Percentiles rank a stretch among this genome's conserved stretches.
Conservation (phyloP, 64 coral and sea anemone species). For the Montipora foliosa region DNA sequence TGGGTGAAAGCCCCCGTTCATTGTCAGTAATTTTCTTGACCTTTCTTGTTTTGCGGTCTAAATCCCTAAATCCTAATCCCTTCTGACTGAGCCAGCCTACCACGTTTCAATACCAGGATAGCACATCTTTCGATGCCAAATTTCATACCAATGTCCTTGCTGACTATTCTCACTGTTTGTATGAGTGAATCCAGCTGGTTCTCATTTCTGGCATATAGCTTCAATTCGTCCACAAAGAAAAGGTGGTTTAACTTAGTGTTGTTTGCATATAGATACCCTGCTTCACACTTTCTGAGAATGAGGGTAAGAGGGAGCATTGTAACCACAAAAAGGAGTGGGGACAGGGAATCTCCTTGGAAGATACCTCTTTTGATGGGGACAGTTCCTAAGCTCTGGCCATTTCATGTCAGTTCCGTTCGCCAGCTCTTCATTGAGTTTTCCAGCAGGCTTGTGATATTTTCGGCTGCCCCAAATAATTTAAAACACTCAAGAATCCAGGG, state of each 20-base stretch:
- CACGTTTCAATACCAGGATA: constrained; percentile 32
- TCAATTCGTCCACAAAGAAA: constrained; percentile 3
- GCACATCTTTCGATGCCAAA: constrained; percentile 47
- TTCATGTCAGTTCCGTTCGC: constrained; percentile 50
- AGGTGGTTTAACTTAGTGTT: constrained; percentile 34
- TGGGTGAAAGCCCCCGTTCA: not conserved
- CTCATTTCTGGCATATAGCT: not conserved
- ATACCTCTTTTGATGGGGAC: constrained; percentile 51
- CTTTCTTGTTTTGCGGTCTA: not conserved
- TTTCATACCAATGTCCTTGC: constrained; percentile 37
- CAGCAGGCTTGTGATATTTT: constrained; percentile 47
- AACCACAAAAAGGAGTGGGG: constrained; percentile 55
- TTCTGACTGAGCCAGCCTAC: not conserved
- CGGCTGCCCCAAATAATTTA: constrained; percentile 51
- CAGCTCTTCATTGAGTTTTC: constrained; percentile 40
- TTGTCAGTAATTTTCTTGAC: not conserved
- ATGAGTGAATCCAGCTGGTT: not conserved
- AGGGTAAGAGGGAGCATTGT: constrained; percentile 33
- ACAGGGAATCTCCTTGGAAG: constrained; percentile 47
- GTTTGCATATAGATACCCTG: not conserved
- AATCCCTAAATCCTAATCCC: not conserved
- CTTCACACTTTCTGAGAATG: not conserved
- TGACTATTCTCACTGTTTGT: constrained; percentile 9
- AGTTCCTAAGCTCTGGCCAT: constrained; percentile 45
- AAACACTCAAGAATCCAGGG: constrained; percentile 70